phyloP scores from a whole-genome alignment of 2,113 vertebrate genomes.

The Rhinogobius similis region DNA sequence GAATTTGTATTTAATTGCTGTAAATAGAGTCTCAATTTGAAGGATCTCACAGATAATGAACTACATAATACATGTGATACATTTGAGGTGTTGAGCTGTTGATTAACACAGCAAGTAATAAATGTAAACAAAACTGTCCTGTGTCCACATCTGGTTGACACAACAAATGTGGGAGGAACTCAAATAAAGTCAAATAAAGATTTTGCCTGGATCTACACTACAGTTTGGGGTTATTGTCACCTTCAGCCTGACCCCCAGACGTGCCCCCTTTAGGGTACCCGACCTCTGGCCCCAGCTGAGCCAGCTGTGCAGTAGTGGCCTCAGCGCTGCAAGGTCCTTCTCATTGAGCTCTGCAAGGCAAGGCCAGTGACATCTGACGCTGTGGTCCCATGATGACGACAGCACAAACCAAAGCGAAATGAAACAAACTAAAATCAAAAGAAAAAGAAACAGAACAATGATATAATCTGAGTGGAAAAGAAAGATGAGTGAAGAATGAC shows the following conservation, averaged over 20 bases:
- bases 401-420: conserved; percentile 75
- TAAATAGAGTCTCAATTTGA: not conserved
- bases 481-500: conserved; percentile 67
- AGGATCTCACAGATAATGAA: not conserved
- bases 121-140: not conserved
- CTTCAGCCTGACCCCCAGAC: conserved; percentile 81
- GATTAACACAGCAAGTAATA: no score
- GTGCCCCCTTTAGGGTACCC: conserved; percentile 65
- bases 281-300: conserved; percentile 62
- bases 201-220: conserved; percentile 81
- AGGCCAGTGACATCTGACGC: conserved; percentile 83
- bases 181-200: conserved; percentile 80
- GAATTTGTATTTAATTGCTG: conserved; percentile 64
- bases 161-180: conserved; percentile 15
- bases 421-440: conserved; percentile 70
- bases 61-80: not conserved
- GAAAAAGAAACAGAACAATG: conserved; percentile 70
- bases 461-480: conserved; percentile 68
- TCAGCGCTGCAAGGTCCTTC: conserved; percentile 70
- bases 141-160: not conserved
- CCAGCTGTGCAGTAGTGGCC: conserved; percentile 68
- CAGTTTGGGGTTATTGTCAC: conserved; percentile 80
- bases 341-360: conserved; percentile 81
- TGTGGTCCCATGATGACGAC: conserved; percentile 81
- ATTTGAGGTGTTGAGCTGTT: not conserved